These are phyloP conservation scores for Caiman crocodilus DNA, from an alignment of 2,797 vertebrate species.

Conservation along the genomic window DNA sequence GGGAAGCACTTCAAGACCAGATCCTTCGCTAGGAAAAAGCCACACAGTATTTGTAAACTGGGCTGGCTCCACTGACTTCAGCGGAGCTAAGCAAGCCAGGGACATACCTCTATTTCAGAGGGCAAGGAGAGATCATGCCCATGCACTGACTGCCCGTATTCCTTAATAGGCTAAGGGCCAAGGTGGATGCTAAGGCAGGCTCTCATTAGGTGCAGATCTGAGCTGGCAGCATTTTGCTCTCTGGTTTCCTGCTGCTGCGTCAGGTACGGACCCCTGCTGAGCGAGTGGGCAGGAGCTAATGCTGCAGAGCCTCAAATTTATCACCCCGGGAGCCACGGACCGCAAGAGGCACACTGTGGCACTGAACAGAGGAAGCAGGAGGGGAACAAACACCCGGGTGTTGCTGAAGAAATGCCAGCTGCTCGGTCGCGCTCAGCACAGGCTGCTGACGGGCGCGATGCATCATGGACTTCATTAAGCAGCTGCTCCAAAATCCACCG, in stretches of 20 bases:
- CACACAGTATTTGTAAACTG: not conserved
- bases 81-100: not conserved
- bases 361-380: not conserved
- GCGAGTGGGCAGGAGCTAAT: accelerated
- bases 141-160: not conserved
- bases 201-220: not conserved
- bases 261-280: not conserved
- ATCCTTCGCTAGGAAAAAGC: not conserved
- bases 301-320: not conserved
- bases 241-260: not conserved
- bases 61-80: not conserved
- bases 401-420: not conserved
- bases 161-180: not conserved
- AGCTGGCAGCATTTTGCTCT: not conserved
- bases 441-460: accelerated
- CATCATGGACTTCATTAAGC: not conserved
- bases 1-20: not conserved
- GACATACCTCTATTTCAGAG: not conserved
- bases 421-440: not conserved
- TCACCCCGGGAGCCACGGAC: not conserved
- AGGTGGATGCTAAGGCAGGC: not conserved
- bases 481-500: not conserved
- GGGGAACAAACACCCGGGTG: not conserved
- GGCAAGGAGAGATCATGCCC: not conserved
- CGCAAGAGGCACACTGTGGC: not conserved